Base-by-base conservation (phyloP, 2,797 vertebrate species). In the Hemibagrus guttatus region DNA sequence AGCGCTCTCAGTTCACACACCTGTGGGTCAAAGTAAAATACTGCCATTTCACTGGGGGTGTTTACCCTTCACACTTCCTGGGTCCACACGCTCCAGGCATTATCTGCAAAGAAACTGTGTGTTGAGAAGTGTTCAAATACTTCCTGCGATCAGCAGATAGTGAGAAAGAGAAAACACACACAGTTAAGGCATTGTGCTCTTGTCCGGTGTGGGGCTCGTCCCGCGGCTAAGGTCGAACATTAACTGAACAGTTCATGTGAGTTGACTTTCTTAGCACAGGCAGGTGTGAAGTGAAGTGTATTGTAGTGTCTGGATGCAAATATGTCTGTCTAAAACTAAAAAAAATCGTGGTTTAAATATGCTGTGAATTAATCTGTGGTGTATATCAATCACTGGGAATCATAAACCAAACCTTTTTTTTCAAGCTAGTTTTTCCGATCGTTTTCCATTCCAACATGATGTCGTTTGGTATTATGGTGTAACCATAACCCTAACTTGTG, bases 111-210 rank as follows among this genome's bases (percentile, higher is more conserved):
- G 91, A 69, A 87, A 76, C 85, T 91, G 92, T 93, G 91, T 93
- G 92, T 87, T 90, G 92, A 92, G 92, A 88, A 88, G 92, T 92
- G 92, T 91, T 91, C 93, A 92, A 94, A 93, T 93, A 94, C 93
- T 94, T 94, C 93, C 93, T 87, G 86, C 89, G 91, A 93, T 94
- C 93, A 93, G 74, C 39, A 92, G 93, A 95, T 93, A 94, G 74
- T 31, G 88, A 90, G 83, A 88, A 87, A 89, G 90, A 90, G 87
- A 90, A 90, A 90, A 89, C 88, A 88, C 54, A 87, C 84, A 88
- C 86, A 91, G 89, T 91, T 91, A 91, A 91, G 90, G 85, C 79
- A 85, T 90, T 90, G 89, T 91, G 87, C 83, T 89, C 64, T 81
- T 68, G 86, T 89, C 86, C 86, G 86, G 88, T 85, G 86, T 71